phyloP scores from a whole-genome alignment of 2,797 vertebrate genomes.

The Onychomys torridus region DNA sequence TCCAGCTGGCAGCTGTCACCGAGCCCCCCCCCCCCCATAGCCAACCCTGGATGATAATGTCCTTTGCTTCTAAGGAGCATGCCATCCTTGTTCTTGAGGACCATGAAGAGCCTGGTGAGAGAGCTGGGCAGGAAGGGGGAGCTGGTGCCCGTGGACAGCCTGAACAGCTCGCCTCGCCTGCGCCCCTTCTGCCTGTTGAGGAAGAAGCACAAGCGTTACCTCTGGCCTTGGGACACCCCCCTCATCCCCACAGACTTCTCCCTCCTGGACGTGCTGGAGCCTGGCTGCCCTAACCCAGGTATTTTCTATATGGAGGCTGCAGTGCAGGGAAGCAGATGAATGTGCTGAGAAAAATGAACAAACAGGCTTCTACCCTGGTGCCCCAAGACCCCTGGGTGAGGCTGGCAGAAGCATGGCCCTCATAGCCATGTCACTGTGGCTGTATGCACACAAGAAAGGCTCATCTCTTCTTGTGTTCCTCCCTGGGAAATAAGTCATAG shows the following conservation, averaged over 20 bases:
- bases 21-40: too few relatives aligned
- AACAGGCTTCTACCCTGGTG: not conserved
- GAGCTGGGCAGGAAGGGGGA: constrained; percentile 25
- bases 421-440: not conserved
- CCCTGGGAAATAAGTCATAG: not conserved
- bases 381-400: not conserved
- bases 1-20: not conserved
- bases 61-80: not conserved
- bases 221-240: constrained; percentile 7
- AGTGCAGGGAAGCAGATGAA: not conserved
- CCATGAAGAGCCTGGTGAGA: not conserved
- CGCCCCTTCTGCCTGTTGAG: constrained; percentile 45
- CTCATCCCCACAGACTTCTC: constrained; percentile 8
- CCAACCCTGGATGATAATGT: not conserved
- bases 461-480: not conserved
- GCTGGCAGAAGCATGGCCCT: not conserved
- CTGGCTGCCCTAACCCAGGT: not conserved
- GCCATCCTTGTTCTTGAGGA: not conserved
- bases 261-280: not conserved
- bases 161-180: not conserved
- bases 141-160: not conserved
- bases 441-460: not conserved
- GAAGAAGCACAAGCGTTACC: not conserved
- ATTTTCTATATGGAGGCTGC: not conserved
- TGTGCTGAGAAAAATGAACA: not conserved